These are phyloP conservation scores for Indicator maculatus DNA, from an alignment of 2,113 vertebrate species.

Conservation along the genomic window DNA sequence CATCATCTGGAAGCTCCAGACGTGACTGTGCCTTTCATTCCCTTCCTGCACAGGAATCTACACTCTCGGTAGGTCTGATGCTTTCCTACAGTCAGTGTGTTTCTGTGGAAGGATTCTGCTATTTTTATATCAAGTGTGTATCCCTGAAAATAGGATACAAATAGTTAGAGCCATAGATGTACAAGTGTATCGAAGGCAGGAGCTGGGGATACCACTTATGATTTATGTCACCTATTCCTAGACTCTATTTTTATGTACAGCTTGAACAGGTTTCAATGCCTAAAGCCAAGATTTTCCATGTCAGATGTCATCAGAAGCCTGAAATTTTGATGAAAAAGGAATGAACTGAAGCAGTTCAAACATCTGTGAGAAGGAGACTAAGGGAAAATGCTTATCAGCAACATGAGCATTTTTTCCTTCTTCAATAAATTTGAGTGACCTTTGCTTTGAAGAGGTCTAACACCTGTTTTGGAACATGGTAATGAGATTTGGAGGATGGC, in stretches of 20 bases:
- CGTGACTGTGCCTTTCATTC: background rate
- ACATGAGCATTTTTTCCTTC: background rate
- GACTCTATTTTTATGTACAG: background rate
- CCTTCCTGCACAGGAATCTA: background rate
- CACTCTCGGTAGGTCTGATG: background rate
- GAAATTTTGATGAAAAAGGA: background rate
- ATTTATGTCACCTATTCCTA: background rate
- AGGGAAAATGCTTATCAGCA: background rate
- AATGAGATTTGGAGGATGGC: background rate
- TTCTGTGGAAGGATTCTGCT: background rate
- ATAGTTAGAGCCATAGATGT: background rate
- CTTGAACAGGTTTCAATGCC: background rate
- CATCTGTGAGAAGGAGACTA: background rate
- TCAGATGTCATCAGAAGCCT: background rate
- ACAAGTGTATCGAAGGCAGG: background rate
- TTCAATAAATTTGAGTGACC: background rate
- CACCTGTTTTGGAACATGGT: background rate
- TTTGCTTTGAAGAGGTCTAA: background rate
- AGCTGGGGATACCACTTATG: background rate
- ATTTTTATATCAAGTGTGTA: background rate
- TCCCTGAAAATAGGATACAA: background rate
- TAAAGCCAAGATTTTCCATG: conserved; percentile 8
- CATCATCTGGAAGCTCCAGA: background rate
- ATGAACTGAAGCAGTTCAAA: background rate
- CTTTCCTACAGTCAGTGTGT: background rate